phyloP scores from a whole-genome alignment of 2,888 invertebrate genomes.

The Tyria jacobaeae region DNA sequence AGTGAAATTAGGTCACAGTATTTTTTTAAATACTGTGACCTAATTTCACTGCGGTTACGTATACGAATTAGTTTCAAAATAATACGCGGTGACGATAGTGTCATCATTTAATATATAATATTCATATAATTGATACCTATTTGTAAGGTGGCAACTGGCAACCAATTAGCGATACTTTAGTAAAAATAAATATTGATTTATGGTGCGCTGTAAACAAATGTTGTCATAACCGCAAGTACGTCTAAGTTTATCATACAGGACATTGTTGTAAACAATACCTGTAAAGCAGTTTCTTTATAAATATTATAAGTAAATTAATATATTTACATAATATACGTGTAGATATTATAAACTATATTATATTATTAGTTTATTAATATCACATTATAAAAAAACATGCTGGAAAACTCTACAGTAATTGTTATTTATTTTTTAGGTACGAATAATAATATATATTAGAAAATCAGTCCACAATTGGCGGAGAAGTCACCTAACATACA shows the following conservation, averaged over 20 bases:
- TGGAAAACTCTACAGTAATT: no score
- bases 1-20: no score
- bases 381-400: no score
- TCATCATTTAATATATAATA: neutral
- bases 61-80: neutral
- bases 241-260: slow-evolving; percentile 3
- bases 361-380: no score
- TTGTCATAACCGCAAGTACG: slow-evolving; percentile 11
- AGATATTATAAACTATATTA: no score
- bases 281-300: neutral
- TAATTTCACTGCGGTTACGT: neutral
- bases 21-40: neutral
- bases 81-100: neutral
- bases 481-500: no score
- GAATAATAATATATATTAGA: no score
- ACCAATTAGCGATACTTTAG: neutral
- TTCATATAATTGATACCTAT: neutral
- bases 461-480: no score
- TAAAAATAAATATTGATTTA: slow-evolving; percentile 7
- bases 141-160: neutral
- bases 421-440: no score
- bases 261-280: slow-evolving; percentile 9
- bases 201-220: slow-evolving; percentile 9
- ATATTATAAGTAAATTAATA: no score
- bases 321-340: no score